These are phyloP conservation scores for Cariama cristata DNA, from an alignment of 2,113 vertebrate species.

Conservation along the genomic window DNA sequence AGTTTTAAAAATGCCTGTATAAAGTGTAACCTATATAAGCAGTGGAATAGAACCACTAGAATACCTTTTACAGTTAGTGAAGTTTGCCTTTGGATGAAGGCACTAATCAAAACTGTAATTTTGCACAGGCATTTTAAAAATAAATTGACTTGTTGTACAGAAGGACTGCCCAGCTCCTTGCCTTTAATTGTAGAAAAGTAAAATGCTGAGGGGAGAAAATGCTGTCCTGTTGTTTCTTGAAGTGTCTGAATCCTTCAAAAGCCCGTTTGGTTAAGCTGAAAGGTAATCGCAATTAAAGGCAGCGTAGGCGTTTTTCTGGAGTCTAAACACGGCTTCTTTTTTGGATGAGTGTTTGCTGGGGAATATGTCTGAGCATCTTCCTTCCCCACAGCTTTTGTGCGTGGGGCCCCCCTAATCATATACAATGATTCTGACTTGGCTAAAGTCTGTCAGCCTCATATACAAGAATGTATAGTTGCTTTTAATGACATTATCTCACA, in stretches of 20 bases:
- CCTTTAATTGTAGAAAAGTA: background rate
- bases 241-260: slow-evolving; percentile 8
- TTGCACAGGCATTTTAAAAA: background rate
- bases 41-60: background rate
- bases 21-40: background rate
- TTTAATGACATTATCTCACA: background rate
- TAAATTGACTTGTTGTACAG: background rate
- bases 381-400: background rate
- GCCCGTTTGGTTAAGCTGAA: slow-evolving; percentile 2
- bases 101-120: background rate
- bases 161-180: background rate
- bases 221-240: background rate
- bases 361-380: slow-evolving; percentile 14
- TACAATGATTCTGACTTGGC: background rate
- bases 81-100: background rate
- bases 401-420: background rate
- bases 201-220: background rate
- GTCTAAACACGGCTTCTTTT: background rate
- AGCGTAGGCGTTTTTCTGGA: background rate
- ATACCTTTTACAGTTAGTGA: background rate
- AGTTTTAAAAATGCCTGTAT: background rate
- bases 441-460: background rate
- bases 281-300: background rate
- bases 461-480: background rate
- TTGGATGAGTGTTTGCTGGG: slow-evolving; percentile 3